Evolutionary conservation across 2,113 vertebrate genomes (phyloP), one percentile per base, ranked within the genome.

Genomic region (Galeopterus variegatus): DNA sequence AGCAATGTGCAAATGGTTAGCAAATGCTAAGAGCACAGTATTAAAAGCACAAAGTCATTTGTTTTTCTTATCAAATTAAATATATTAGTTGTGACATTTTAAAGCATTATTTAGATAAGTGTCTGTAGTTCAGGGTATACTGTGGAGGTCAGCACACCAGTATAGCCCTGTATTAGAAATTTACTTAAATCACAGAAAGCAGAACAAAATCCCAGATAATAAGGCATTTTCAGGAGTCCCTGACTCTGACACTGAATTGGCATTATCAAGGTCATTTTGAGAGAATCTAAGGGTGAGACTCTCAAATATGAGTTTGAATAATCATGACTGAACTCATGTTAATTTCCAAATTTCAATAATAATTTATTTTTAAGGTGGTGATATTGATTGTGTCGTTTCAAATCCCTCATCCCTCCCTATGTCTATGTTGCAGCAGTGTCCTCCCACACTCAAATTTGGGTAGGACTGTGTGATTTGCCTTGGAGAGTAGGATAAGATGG

Each of bases 61-160:
- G 90, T 97, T 98, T 97, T 97, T 95, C 80, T 81, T 87, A 31
- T 82, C 65, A 84, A 96, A 97, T 96, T 88, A 93, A 98, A 97
- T 97, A 96, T 96, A 98, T 97, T 95, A 85, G 62, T 96, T 97
- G 62, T 97, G 88, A 54, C 96, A 97, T 50, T 10, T 13, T 26
- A 73, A 93, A 97, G 33, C 75, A 76, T 0, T 26, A 97, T 76
- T 94, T 69, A 82, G 92, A 88, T 79, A 95, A 97, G 90, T 92
- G 72, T 80, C 14, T 18, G 24, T 3, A 87, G 72, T 58, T 90
- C 26, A 56, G 65, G 92, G 92, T 33, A 81, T 87, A 95, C 90
- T 93, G 93, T 4, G 31, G 84, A 48, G 45, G 36, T 73, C 31
- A 36, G 45, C 21, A 93, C 23, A 90, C 26, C 60, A 64, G 6